Percentiles rank a stretch among this genome's conserved stretches.
phyloP scores from a whole-genome alignment of 1,140 invertebrate genomes.

The Heterodera carotae region DNA sequence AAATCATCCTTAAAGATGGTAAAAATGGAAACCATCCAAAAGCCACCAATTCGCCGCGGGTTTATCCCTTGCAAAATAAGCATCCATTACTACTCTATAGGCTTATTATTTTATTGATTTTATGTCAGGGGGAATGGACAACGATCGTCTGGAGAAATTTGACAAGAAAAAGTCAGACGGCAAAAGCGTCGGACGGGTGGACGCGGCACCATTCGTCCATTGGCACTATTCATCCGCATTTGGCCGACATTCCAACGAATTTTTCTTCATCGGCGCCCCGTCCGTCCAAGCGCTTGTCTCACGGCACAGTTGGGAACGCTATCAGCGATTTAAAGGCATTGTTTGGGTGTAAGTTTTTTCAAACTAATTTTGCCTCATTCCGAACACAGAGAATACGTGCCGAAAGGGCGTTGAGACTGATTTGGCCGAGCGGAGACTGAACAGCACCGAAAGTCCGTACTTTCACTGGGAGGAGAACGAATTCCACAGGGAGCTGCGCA shows the following conservation, averaged over 20 bases:
- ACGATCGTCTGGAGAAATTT: neutral
- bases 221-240: constrained; percentile 5
- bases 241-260: neutral
- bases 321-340: constrained; percentile 13
- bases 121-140: no score
- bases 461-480: constrained; percentile 30
- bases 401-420: constrained; percentile 9
- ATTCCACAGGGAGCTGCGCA: constrained; percentile 22
- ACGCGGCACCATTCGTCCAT: neutral
- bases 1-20: no score
- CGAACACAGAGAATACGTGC: constrained; percentile 17
- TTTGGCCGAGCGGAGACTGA: constrained; percentile 21
- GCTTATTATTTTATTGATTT: no score
- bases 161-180: neutral
- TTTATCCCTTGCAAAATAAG: no score
- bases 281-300: constrained; percentile 24
- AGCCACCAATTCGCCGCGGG: no score
- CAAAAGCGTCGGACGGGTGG: neutral
- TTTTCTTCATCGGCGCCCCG: constrained; percentile 8
- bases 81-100: no score
- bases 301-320: constrained; percentile 20
- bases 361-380: neutral
- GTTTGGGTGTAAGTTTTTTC: neutral
- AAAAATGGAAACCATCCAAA: no score
- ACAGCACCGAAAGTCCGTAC: constrained; percentile 27